These are phyloP conservation scores for Acanthoscelides obtectus DNA, from an alignment of 2,888 invertebrate species.

Conservation along the genomic window DNA sequence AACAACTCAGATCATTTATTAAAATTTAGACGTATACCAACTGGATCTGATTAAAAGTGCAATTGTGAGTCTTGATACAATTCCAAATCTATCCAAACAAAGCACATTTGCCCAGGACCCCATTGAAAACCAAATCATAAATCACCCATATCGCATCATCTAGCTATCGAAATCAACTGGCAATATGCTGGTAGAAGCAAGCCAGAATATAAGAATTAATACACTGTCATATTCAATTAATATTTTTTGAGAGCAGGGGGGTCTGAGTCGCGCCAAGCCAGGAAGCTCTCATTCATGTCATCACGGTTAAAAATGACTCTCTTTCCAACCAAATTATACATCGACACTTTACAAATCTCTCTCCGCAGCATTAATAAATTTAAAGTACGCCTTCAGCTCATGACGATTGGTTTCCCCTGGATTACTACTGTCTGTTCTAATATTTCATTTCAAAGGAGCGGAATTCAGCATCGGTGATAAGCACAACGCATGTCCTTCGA, in stretches of 20 bases:
- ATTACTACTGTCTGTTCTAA: conserved; percentile 2
- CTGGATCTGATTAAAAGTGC: neutral
- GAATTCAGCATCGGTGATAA: neutral
- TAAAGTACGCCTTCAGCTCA: conserved; percentile 14
- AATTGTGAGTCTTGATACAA: neutral
- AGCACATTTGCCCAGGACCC: neutral
- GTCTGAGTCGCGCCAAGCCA: conserved; percentile 28
- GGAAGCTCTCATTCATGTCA: conserved; percentile 45
- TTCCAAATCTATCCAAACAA: neutral
- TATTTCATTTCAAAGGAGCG: neutral
- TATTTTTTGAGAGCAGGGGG: conserved; percentile 26
- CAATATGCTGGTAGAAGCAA: conserved; percentile 34
- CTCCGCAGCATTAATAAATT: conserved; percentile 28
- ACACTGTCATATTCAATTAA: conserved; percentile 47
- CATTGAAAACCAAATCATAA: neutral
- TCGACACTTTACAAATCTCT: conserved; percentile 48
- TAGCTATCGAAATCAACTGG: conserved; percentile 26
- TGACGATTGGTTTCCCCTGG: conserved; percentile 16
- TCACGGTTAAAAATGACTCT: conserved; percentile 46
- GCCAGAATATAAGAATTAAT: conserved; percentile 44
- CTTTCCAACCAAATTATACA: conserved; percentile 45
- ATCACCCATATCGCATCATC: neutral
- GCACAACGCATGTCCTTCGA: neutral
- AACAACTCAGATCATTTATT: neutral
- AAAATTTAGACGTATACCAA: neutral